A percentile compares a stretch with the other conserved stretches of the same genome.
Evolutionary conservation across 35 echinoderm and acorn worm species (phyloP).

Genomic region (Hemicentrotus pulcherrimus): DNA sequence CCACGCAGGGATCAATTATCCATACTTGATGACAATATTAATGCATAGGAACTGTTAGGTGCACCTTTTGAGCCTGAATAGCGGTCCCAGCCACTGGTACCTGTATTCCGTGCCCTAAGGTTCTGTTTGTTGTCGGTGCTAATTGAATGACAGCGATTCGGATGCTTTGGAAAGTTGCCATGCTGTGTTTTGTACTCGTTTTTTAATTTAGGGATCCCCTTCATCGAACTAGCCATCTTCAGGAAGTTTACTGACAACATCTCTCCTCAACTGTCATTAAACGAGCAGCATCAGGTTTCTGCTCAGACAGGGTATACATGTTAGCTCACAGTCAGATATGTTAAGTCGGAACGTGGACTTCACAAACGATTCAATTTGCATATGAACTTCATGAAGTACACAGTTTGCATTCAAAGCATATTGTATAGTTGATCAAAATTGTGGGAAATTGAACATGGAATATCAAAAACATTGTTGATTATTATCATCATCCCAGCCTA

Average conservation of each 20-base stretch:
- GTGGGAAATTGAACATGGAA: not conserved
- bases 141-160: not conserved
- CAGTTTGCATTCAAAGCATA: not conserved
- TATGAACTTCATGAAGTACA: not conserved
- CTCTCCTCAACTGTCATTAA: not conserved
- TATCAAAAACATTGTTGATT: not conserved
- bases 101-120: not conserved
- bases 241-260: not conserved
- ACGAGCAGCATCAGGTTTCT: not conserved
- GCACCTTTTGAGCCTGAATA: not conserved
- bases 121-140: not conserved
- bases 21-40: conserved; percentile 1
- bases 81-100: not conserved
- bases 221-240: not conserved
- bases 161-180: not conserved
- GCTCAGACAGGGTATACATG: not conserved
- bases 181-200: not conserved
- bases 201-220: not conserved
- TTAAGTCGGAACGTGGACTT: not conserved
- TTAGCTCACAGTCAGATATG: not conserved
- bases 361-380: not conserved
- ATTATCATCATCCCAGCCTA: not conserved
- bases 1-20: not conserved
- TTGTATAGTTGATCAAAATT: not conserved
- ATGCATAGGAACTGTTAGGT: not conserved